phyloP scores from a whole-genome alignment of 30 jellyfish, hydroid and myxozoan species.

The Hydra vulgaris region DNA sequence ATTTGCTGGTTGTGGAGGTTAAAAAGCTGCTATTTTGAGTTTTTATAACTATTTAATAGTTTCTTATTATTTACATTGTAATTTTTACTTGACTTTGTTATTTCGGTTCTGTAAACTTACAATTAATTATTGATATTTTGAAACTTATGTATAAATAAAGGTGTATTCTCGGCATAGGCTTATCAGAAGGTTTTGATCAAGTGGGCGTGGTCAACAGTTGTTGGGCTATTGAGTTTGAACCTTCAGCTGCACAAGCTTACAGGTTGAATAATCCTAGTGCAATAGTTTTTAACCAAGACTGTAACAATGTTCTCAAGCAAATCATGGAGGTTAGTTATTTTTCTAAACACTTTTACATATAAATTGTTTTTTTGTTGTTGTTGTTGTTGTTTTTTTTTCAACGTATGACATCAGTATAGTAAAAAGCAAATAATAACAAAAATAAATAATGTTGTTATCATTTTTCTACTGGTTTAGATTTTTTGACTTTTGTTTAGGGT shows the following conservation, averaged over 20 bases:
- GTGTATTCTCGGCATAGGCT: conserved; percentile 32
- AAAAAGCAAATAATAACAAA: too few relatives aligned
- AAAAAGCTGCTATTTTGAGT: not conserved
- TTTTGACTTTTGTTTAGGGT: conserved; percentile 42
- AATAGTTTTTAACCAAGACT: conserved; percentile 70
- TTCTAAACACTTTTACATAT: not conserved
- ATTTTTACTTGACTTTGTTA: too few relatives aligned
- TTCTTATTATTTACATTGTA: too few relatives aligned
- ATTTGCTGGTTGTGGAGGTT: conserved; percentile 98
- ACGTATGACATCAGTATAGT: too few relatives aligned
- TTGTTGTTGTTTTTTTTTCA: too few relatives aligned
- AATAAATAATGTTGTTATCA: too few relatives aligned
- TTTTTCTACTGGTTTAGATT: not conserved
- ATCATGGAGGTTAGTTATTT: conserved; percentile 64
- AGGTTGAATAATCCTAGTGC: conserved; percentile 69
- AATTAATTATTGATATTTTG: too few relatives aligned
- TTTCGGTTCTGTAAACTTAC: too few relatives aligned
- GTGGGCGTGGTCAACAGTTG: conserved; percentile 69
- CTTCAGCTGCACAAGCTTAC: conserved; percentile 95
- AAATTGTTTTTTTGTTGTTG: too few relatives aligned
- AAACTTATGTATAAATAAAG: too few relatives aligned
- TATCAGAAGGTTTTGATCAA: conserved; percentile 85
- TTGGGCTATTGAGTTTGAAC: conserved; percentile 93
- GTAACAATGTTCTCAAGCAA: conserved; percentile 52
- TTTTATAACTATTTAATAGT: too few relatives aligned